Evolutionary conservation across 1,140 invertebrate species (phyloP), one percentile per base, ranked within the genome.

Genomic region (Pogonomyrmex californicus): DNA sequence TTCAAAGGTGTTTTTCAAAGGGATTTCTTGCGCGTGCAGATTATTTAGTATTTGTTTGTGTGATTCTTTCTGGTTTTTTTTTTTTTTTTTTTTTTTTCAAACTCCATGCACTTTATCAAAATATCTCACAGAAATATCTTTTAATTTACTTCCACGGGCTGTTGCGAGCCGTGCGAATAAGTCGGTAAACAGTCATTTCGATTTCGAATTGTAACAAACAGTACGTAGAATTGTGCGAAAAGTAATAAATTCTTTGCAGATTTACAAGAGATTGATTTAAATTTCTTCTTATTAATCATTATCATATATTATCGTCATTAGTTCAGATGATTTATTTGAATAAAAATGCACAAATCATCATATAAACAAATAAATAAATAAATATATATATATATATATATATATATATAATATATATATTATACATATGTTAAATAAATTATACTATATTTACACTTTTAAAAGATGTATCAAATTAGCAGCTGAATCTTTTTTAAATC

Each of bases 111-210:
- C 23, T 44, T 76, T 41, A 76, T 5, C 23, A 60, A 76, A 76
- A 17, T 76, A 76, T 76, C 7, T 60, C 38, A 76, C 38, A 17
- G 2, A n/a, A 7, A 17, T 36, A 58, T 56, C 73, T 76, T 76
- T 76, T 60, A 60, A 76, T 60, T 76, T 60, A 76, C 36, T 44
- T 76, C 38, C n/a, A 76, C 23, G 38, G 6, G 44, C 14, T 10
- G 38, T 30, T 23, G 54, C 14, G 41, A 60, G 2, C 14, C n/a
- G 17, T 75, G 71, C 2, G 10, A 75, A 6, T 38, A n/a, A 23
- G 33, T 33, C 17, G 17, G 54, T 54, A 60, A 76, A 41, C 7
- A 60, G 36, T 44, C 36, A 75, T 60, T 76, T 76, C 1, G 14
- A 4, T 76, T 76, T 44, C 14, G 33, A 44, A 76, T 7, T 60